Conservation (phyloP, 2,113 vertebrate species). For the Ahaetulla prasina region DNA sequence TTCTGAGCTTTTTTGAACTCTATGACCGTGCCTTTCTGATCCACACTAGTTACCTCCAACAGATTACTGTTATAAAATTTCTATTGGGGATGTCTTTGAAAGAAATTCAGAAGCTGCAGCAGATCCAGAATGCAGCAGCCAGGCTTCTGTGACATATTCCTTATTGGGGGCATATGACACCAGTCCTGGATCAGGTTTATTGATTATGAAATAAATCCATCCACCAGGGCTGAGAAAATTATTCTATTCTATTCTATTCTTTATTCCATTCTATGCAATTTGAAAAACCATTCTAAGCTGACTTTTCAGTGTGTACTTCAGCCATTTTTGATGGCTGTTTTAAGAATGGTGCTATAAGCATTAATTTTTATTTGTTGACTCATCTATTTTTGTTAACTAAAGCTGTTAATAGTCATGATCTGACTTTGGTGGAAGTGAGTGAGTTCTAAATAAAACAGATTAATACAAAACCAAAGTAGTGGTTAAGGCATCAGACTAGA, state of each 20-base stretch:
- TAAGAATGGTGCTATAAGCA: background rate
- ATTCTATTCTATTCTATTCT: too few relatives aligned
- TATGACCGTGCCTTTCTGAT: background rate
- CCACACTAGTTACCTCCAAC: background rate
- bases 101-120: background rate
- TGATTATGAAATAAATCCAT: background rate
- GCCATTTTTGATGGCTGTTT: background rate
- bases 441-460: background rate
- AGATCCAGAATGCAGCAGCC: background rate
- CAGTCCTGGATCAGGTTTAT: background rate
- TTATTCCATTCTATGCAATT: background rate
- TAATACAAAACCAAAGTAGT: background rate
- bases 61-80: background rate
- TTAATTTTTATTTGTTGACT: background rate
- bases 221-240: too few relatives aligned
- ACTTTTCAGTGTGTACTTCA: background rate
- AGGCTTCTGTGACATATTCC: background rate
- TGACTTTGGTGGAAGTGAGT: background rate
- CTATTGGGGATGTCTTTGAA: background rate
- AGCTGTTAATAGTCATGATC: background rate
- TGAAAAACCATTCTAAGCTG: background rate
- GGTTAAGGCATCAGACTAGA: too few relatives aligned
- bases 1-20: background rate
- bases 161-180: background rate
- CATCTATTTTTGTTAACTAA: background rate